Evolutionary conservation across 2,797 vertebrate genomes (phyloP), one percentile per base, ranked within the genome.

Genomic region (Pseudomugil gertrudae): DNA sequence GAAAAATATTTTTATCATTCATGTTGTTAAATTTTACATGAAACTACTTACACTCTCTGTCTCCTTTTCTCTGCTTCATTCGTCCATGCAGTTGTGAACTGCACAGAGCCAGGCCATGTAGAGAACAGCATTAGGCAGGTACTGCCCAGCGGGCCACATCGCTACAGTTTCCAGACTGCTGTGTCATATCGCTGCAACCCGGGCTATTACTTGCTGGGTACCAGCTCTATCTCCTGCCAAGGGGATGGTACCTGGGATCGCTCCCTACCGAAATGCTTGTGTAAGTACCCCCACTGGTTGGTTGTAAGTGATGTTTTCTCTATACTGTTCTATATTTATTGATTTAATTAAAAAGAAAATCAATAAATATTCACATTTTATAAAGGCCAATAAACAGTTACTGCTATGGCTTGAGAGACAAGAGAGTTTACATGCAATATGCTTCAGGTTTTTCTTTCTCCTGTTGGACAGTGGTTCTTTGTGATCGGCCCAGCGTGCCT

Each of bases 211-310:
- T 89, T 99, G 47, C 81, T 99, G 92, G 98, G 98, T 48, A 96
- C 95, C 19, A 96, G 95, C 27, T 94, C 94, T 35, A 94, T 98
- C 74, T 94, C 95, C 73, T 99, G 98, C 90, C 98, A 99, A 88
- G 98, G 96, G 0, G 97, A 98, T 11, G 95, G 96, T 72, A 97
- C 96, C 9, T 99, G 98, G 98, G 98, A 99, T 87, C 94, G 95
- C 24, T 95, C 96, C 6, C 93, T 95, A 52, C 96, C 98, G 3
- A 96, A 96, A 90, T 99, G 98, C 86, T 94, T 98, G 62, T 90
- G 98, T 99, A 92, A 98, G 98, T 96, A 74, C 70, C 23, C 24
- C 56, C n/a, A n/a, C 57, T 9, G n/a, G 10, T 51, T 50, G n/a
- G 21, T 21, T 74, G 8, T 45, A 17, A 43, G 38, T 64, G 47